Percentiles rank a stretch among this genome's conserved stretches.
Conservation (phyloP, 2,113 vertebrate species). For the Pomatorhinus ruficollis region DNA sequence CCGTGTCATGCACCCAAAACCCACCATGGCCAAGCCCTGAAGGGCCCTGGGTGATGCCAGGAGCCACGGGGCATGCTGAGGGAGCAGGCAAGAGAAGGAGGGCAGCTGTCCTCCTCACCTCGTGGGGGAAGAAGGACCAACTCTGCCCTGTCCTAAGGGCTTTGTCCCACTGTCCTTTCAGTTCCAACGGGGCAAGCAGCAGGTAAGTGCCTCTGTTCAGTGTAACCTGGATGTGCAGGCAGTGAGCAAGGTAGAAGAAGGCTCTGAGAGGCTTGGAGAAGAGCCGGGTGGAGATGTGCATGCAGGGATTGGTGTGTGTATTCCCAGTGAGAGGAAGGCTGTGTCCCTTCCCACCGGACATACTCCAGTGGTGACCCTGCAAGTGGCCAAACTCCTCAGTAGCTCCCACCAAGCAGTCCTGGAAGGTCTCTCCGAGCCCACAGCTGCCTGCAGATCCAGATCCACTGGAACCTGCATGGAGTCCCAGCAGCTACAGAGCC, state of each 20-base stretch:
- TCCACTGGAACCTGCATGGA: background rate
- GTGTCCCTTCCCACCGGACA: background rate
- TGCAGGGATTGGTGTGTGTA: background rate
- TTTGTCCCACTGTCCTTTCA: background rate
- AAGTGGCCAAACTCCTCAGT: background rate
- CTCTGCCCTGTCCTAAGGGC: background rate
- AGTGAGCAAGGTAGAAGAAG: background rate
- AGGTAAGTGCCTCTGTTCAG: background rate
- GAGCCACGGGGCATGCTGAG: background rate
- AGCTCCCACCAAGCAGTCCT: background rate
- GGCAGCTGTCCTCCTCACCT: background rate
- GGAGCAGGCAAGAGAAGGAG: background rate
- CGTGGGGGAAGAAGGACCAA: background rate
- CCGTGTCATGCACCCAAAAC: background rate
- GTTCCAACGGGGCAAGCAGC: background rate
- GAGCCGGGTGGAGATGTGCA: background rate
- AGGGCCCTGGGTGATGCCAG: background rate
- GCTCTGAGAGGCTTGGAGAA: background rate
- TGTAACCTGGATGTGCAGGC: background rate
- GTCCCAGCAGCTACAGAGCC: background rate
- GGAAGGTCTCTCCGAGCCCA: background rate
- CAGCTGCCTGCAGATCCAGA: background rate
- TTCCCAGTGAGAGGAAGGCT: background rate
- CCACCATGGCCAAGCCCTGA: background rate
- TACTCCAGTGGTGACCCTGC: fast-evolving